Percentiles rank a stretch among this genome's conserved stretches.
Evolutionary conservation across 2,797 vertebrate genomes (phyloP).

Genomic region (Stomatorhinus walkeri): DNA sequence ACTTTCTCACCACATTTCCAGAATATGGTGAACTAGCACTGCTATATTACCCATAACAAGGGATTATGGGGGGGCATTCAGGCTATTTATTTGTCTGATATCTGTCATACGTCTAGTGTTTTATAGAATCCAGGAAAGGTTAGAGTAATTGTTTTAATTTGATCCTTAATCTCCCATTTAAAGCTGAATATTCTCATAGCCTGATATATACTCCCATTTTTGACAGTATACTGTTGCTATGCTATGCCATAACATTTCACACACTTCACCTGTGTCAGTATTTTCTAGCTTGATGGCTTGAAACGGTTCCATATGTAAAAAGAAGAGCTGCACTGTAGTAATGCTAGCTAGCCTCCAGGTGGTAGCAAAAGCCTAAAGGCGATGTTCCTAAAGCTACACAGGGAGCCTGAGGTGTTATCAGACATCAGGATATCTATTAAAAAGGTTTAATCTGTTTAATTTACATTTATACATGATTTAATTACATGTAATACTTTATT

Average conservation of each 20-base stretch:
- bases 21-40: neutral
- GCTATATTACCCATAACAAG: neutral
- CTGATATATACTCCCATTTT: neutral
- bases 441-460: neutral
- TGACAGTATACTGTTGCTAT: neutral
- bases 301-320: neutral
- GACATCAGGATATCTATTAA: neutral
- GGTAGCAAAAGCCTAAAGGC: conserved; percentile 11
- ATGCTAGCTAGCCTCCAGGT: neutral
- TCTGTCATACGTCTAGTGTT: neutral
- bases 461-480: neutral
- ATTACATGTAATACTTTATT: neutral
- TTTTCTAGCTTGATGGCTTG: neutral
- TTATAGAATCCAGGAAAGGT: neutral
- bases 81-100: neutral
- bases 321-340: neutral
- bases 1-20: neutral
- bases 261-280: neutral
- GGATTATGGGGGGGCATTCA: neutral
- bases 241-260: neutral
- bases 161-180: neutral
- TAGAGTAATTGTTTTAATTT: neutral
- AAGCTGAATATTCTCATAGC: neutral
- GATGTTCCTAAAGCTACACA: neutral
- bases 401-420: neutral